A percentile compares a stretch with the other conserved stretches of the same genome.
These are phyloP conservation scores for Chrysogorgia sp. DNA, from an alignment of 92 coral and sea anemone species.

Conservation along the genomic window DNA sequence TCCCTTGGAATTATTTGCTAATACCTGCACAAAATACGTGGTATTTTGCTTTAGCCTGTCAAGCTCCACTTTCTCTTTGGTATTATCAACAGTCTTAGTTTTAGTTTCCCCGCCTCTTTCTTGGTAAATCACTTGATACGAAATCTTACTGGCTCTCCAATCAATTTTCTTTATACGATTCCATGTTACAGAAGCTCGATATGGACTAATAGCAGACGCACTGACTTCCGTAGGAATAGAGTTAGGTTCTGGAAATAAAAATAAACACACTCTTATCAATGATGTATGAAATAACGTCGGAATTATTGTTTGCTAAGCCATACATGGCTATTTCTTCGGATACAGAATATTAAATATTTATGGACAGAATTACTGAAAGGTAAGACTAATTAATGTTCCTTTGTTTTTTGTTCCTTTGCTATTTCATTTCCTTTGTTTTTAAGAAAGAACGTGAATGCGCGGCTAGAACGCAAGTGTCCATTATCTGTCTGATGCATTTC, in stretches of 20 bases:
- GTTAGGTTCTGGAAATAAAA: slow-evolving; percentile 8
- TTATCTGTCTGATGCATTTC: too few species aligned
- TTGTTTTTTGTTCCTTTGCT: too few species aligned
- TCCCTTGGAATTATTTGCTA: slow-evolving; percentile 19
- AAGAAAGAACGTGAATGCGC: too few species aligned
- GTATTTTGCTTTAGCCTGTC: not conserved
- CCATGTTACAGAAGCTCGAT: slow-evolving; percentile 10
- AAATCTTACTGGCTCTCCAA: slow-evolving; percentile 2
- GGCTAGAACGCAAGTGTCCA: too few species aligned
- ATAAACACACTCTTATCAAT: not conserved
- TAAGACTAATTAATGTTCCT: too few species aligned
- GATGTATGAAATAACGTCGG: too few species aligned
- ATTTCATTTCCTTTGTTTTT: too few species aligned
- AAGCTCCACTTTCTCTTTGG: not conserved
- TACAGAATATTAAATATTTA: too few species aligned
- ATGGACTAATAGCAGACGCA: slow-evolving; percentile 5
- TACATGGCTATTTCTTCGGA: too few species aligned
- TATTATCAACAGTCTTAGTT: not conserved
- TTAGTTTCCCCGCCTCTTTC: not conserved
- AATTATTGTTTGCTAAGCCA: too few species aligned
- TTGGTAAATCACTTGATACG: not conserved
- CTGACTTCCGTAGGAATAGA: not conserved
- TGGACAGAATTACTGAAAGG: too few species aligned
- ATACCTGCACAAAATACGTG: slow-evolving; percentile 5
- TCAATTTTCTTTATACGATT: not conserved